phyloP scores from a whole-genome alignment of 2,113 vertebrate species.

The Hepsetus odoe region DNA sequence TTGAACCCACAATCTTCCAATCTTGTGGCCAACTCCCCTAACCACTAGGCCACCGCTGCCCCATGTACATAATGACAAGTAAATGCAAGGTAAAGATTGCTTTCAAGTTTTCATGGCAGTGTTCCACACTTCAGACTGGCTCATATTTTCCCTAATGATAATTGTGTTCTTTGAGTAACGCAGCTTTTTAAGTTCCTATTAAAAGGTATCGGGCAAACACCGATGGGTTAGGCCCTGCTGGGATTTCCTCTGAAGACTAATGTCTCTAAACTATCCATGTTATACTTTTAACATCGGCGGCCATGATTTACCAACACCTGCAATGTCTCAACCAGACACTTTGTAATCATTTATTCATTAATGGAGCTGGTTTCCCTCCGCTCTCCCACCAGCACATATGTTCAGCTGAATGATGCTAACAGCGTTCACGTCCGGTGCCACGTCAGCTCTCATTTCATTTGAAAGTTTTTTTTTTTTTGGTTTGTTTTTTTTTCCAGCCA shows the following conservation, averaged over 20 bases:
- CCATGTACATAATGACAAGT: too few species aligned
- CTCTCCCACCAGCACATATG: background rate
- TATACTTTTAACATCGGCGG: background rate
- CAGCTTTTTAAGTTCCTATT: background rate
- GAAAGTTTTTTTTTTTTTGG: background rate
- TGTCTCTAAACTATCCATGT: background rate
- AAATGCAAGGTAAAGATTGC: too few species aligned
- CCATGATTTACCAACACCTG: background rate
- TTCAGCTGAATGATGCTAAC: background rate
- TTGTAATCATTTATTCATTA: constrained; percentile 3
- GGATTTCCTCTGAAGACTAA: background rate
- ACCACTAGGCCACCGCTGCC: too few species aligned
- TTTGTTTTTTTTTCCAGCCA: background rate
- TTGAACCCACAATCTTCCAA: too few species aligned
- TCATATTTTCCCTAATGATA: background rate
- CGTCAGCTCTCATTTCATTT: background rate
- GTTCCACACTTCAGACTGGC: too few species aligned
- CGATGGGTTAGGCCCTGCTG: background rate
- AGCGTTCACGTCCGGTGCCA: background rate
- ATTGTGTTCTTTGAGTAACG: background rate
- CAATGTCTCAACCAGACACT: background rate
- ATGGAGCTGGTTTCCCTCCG: background rate
- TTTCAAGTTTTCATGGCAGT: too few species aligned
- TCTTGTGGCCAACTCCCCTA: too few species aligned
- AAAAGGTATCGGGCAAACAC: too few species aligned